Evolutionary conservation across 2,797 vertebrate genomes (phyloP).

Genomic region (Dendrocincla tyrannina): DNA sequence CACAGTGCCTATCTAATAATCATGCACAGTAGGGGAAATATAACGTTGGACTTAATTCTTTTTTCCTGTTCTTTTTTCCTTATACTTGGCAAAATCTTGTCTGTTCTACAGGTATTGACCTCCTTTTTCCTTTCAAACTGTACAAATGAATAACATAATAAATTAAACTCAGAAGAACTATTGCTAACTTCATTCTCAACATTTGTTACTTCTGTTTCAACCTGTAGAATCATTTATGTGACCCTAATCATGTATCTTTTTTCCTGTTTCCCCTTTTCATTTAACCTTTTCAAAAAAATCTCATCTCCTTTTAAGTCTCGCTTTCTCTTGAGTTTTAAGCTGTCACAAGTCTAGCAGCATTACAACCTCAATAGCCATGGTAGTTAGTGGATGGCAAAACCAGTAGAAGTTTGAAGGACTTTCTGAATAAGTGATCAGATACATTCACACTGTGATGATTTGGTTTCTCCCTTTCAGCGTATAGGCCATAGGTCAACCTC

Average conservation of each 20-base stretch:
- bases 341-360: not conserved
- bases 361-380: not conserved
- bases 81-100: not conserved
- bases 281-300: constrained; percentile 2
- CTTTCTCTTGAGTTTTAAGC: not conserved
- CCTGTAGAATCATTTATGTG: not conserved
- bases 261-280: not conserved
- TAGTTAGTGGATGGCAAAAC: not conserved
- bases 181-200: not conserved
- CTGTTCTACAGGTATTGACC: not conserved
- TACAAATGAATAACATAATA: not conserved
- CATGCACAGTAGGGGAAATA: not conserved
- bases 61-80: not conserved
- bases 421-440: not conserved
- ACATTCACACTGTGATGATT: not conserved
- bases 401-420: not conserved
- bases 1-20: not conserved
- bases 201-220: not conserved
- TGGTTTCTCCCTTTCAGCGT: not conserved
- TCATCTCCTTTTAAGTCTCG: not conserved
- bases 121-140: not conserved
- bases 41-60: not conserved
- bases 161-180: not conserved
- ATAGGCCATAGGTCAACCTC: not conserved
- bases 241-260: not conserved